Conservation (phyloP, 2,113 vertebrate species). For the Andinoacara biseriatus region DNA sequence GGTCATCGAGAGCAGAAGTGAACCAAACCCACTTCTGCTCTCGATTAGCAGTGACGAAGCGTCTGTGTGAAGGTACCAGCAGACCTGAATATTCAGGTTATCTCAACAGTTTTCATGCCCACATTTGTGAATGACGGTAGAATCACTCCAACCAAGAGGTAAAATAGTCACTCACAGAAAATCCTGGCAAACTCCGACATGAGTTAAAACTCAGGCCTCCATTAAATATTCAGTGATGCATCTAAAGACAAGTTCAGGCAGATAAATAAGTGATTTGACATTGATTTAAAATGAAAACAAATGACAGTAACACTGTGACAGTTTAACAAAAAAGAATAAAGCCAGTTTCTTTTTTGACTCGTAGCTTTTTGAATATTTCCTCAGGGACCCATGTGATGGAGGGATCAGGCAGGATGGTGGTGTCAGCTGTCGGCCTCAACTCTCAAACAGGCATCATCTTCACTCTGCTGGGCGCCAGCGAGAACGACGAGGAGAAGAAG, state of each 20-base stretch:
- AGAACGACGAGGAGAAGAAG: constrained; percentile 90
- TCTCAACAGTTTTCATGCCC: no score
- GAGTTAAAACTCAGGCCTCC: not conserved
- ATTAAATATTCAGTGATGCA: not conserved
- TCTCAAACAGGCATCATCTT: constrained; percentile 99
- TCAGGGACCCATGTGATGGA: constrained; percentile 98
- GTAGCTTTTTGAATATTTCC: not conserved
- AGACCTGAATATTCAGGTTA: no score
- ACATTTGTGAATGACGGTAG: no score
- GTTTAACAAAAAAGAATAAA: not conserved
- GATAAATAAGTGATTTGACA: not conserved
- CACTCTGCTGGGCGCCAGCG: constrained; percentile 89
- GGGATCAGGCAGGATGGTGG: constrained; percentile 94
- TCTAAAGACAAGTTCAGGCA: not conserved
- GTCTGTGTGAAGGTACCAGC: no score
- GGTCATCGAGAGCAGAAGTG: no score
- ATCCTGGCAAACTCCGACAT: not conserved
- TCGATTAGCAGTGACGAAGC: no score
- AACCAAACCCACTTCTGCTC: no score
- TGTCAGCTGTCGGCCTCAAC: constrained; percentile 93
- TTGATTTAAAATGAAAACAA: not conserved
- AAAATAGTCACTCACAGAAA: no score
- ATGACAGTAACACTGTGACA: not conserved
- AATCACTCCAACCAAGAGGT: no score
- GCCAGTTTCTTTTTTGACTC: not conserved